Evolutionary conservation across 1,140 invertebrate species (phyloP), one percentile per base, ranked within the genome.

Genomic region (Halesus radiatus): DNA sequence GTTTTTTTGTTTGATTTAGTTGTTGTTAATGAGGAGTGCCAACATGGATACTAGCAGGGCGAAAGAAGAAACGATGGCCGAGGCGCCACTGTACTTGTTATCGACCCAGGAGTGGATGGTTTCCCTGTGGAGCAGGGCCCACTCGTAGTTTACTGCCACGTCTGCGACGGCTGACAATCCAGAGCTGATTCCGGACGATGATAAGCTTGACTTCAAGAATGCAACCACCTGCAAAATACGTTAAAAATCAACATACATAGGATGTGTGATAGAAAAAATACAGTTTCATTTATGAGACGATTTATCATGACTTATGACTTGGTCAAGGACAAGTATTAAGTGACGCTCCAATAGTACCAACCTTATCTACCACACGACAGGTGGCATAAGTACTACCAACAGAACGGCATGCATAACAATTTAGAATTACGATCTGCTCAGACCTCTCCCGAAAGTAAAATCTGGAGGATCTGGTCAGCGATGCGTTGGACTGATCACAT

Each of bases 61-160:
- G 10, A 70, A 45, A 5, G 66, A 70, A 20, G 66, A 70, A 3
- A 37, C 22, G n/a, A 70, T n/a, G 6, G 29, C n/a, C 22, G n/a
- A 10, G 8, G 37, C 29, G 8, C 37, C 37, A 0, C 7, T 45
- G 18, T 70, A 70, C 37, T 52, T 70, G n/a, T 1, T 4, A 6
- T 70, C 70, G 4, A 74, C 8, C 70, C 70, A 74, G 53, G 70
- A 74, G 18, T 54, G 23, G 10, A 74, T 37, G 1, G 50, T 56
- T 1, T n/a, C 26, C 26, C 22, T 64, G 32, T 62, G 56, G 1
- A 22, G 8, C 37, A 50, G 13, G 8, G 75, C 58, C 75, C 75
- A 76, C 29, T 76, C 56, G 15, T 23, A 16, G 26, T 37, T 37
- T 29, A 52, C 2, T 18, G 18, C 60, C 3, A 16, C 75, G 20